Base-by-base conservation (phyloP, 2,888 invertebrate species). In the Thymelicus acteon region DNA sequence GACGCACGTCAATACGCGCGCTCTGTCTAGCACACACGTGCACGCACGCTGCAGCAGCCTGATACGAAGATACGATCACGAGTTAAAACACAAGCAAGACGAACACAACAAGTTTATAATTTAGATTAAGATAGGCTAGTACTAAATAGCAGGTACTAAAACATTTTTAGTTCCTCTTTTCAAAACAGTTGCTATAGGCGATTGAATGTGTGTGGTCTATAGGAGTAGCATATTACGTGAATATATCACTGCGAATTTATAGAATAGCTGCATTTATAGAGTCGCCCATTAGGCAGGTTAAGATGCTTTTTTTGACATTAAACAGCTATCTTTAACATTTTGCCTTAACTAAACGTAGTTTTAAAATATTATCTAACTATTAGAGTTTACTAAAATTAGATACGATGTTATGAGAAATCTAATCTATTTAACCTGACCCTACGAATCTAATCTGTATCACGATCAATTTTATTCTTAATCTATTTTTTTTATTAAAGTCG, bases 221-320 rank as follows among this genome's bases (percentile, higher is more conserved):
- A 54, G 54, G 54, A 54, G 24, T 19, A 54, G 15, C 19, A 19
- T 3, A 8, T 52, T 54, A 24, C 19, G 10, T 54, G 54, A 54
- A 49, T 15, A 49, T 8, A 52, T 15, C 54, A 54, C 54, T 54
- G 54, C 54, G 54, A 54, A 54, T 54, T 54, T 54, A 54, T 54
- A 24, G 54, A 54, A 54, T 54, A 54, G 54, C 24, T 54, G 54
- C 54, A 54, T 54, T 24, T 54, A 54, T 54, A 54, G 54, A 54
- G 6, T 54, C 12, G 54, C 54, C 54, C 54, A 57, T 57, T 57
- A 57, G 57, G 57, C 4, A 57, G 8, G 57, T 37, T 57, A 37
- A 7, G 57, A 37, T 57, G 57, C 57, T 57, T 57, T 57, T 49
- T 57, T 57, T 57, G 57, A 13, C 5, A 57, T 37, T 57, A 31